Conservation (phyloP, 2,113 vertebrate species). For the Corythoichthys haematopterus region DNA sequence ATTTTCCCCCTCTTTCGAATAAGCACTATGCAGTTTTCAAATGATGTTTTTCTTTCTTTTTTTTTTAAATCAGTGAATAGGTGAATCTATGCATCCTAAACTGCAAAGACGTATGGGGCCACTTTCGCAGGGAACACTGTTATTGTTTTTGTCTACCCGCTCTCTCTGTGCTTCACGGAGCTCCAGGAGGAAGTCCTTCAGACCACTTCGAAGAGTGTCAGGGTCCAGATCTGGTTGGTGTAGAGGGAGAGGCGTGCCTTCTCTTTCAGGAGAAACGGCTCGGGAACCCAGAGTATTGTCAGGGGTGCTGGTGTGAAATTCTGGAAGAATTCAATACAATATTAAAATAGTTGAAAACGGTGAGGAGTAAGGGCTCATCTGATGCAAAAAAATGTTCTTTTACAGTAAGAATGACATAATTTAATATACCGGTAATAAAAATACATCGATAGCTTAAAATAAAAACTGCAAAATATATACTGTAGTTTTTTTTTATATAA, state of each 20-base stretch:
- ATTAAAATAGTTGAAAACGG: background rate
- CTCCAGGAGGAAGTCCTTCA: constrained; percentile 85
- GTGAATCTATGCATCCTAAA: no score
- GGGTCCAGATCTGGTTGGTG: constrained; percentile 73
- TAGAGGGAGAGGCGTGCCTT: constrained; percentile 48
- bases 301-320: constrained; percentile 54
- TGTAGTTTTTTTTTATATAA: no score
- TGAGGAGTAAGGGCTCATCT: background rate
- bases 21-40: no score
- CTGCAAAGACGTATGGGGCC: no score
- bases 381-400: background rate
- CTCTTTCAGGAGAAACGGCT: constrained; percentile 70
- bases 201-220: constrained; percentile 75
- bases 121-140: background rate
- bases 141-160: constrained; percentile 63
- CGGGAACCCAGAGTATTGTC: constrained; percentile 64
- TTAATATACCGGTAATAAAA: background rate
- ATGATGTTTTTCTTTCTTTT: no score
- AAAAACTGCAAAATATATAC: no score
- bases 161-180: constrained; percentile 80
- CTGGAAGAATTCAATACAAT: constrained; percentile 23
- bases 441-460: background rate
- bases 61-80: no score
- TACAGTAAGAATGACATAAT: background rate
- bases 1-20: no score